Percentiles rank a stretch among this genome's conserved stretches.
Evolutionary conservation across 2,888 invertebrate species (phyloP).

Genomic region (Noctuana brunneofusca): DNA sequence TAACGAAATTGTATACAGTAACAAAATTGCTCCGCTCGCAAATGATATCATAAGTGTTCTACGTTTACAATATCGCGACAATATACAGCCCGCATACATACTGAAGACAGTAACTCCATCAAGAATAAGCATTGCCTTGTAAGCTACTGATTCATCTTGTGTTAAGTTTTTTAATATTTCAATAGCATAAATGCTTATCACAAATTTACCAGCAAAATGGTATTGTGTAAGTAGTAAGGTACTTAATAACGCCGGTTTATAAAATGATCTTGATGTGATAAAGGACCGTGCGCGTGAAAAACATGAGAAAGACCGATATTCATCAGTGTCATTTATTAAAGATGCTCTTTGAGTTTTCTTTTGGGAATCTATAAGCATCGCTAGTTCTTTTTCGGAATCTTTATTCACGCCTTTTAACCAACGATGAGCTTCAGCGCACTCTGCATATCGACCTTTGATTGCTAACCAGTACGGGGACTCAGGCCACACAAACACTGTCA

Average conservation of each 20-base stretch:
- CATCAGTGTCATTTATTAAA: background rate
- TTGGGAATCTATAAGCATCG: background rate
- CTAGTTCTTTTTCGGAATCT: background rate
- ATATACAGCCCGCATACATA: slow-evolving; percentile 3
- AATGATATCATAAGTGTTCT: slow-evolving; percentile 34
- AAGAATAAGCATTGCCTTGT: slow-evolving; percentile 40
- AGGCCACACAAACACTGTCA: background rate
- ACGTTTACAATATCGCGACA: slow-evolving; percentile 10
- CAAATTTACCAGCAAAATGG: slow-evolving; percentile 39
- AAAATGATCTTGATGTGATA: background rate
- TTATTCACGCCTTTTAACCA: background rate
- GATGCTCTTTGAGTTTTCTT: background rate
- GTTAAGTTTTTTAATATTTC: slow-evolving; percentile 41
- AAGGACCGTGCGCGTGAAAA: background rate
- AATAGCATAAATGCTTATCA: slow-evolving; percentile 38
- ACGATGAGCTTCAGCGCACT: background rate
- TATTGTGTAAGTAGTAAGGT: slow-evolving; percentile 16
- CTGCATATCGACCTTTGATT: background rate
- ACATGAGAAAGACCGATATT: background rate
- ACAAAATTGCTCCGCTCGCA: slow-evolving; percentile 32
- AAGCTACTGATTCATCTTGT: slow-evolving; percentile 37
- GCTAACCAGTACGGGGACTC: slow-evolving; percentile 5
- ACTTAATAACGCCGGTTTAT: background rate
- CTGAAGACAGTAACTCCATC: slow-evolving; percentile 37
- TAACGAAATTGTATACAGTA: slow-evolving; percentile 38